Base-by-base conservation (phyloP, 1,140 invertebrate genomes). In the Saccostrea glomerata region DNA sequence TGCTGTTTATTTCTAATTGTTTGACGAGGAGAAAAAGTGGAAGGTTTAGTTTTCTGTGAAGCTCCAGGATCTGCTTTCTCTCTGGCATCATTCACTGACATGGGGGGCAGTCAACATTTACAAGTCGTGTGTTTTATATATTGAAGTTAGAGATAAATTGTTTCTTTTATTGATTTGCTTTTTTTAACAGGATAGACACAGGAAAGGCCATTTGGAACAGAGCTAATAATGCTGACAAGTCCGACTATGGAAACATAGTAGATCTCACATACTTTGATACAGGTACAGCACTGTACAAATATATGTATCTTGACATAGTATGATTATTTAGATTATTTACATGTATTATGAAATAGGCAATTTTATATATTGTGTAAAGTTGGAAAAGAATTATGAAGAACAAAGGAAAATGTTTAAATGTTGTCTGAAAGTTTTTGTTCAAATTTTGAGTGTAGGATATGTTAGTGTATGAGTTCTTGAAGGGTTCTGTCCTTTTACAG, bases 81-180 rank as follows among this genome's bases (percentile, higher is more conserved):
- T 11, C 86, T 95, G 12, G 95, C 95, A 13, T 97, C 97, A 1
- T 94, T 94, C 13, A 97, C 97, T 85, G 97, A 98, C 92, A 96
- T 95, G 73, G 97, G 97, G 97, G 13, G 96, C 96, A 30, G 96
- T 99, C 82, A 96, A 97, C 93, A 96, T 98, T 70, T 95, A 98
- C 82, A 96, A 94, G 96, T 96, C 94, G 30, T 36, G 30, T 60
- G 0, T 17, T 17, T 60, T 60, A 60, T 60, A 17, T 60, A 60
- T 60, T 60, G 13, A 4, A 4, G 58, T 60, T 13, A 60, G 13
- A 60, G 0, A 60, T 13, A 17, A 60, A 30, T 77, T 30, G 13
- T 23, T 13, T 77, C 36, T 23, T 3, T 20, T 23, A 30, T 23
- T 25, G 13, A 77, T 77, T 56, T 36, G 15, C 83, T 7, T 90